Base-by-base conservation (phyloP, 2,113 vertebrate genomes). In the Falco punctatus region DNA sequence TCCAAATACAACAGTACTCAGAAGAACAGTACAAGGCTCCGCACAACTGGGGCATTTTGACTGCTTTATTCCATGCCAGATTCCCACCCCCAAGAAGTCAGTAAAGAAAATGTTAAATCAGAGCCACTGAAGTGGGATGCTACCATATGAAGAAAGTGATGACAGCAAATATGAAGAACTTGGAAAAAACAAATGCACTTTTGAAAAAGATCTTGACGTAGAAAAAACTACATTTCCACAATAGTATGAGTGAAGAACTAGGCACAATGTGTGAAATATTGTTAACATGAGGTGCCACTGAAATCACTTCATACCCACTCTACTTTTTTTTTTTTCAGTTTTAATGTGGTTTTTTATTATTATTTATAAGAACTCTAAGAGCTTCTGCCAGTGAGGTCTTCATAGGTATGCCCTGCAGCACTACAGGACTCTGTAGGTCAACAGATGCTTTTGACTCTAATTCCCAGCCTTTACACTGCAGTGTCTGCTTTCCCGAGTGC, bases 401-500 rank as follows among this genome's bases (percentile, higher is more conserved):
- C 46, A 22, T 5, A 51, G 48, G 55, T 13, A 32, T 2, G 16
- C 9, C 38, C 38, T 10, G 46, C 1, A 38, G 44, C 64, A 64
- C 26, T n/a, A 14, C 1, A 49, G 20, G 38, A 69, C 22, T 9
- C 40, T 62, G 72, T 6, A 74, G 26, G 35, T 16, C 71, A 61
- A 23, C 33, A 66, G 57, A 30, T 59, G 21, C 16, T 86, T 81
- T 40, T 42, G 35, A 30, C 23, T 74, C 44, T 19, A 40, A 4
- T 48, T 55, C 42, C 40, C 33, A 62, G 51, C 26, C 78, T 71
- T 61, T 16, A 33, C 2, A 26, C 18, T 7, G 18, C 84, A 79
- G 30, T 57, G 46, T 10, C 44, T 0, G 0, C 16, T 14, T 44
- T 46, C 20, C 81, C 71, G 21, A 22, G 28, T 1, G 1, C 19